A percentile compares a stretch with the other conserved stretches of the same genome.
Conservation (phyloP, 2,797 vertebrate species). For the Echeneis naucrates region DNA sequence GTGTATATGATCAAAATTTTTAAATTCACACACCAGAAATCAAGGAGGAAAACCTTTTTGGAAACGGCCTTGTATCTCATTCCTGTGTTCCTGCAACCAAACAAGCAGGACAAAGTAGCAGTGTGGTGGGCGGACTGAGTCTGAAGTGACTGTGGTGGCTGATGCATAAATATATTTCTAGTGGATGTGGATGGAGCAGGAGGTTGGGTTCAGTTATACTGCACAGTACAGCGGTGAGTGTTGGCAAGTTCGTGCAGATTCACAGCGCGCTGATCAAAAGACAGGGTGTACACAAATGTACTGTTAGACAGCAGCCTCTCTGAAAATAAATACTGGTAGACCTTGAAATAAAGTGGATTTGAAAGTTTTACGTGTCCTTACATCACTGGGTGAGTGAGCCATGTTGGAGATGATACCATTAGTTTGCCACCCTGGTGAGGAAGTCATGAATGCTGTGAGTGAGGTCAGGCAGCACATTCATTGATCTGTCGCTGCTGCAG, state of each 20-base stretch:
- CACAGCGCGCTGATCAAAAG: neutral
- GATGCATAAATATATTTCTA: constrained; percentile 34
- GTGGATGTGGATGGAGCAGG: constrained; percentile 21
- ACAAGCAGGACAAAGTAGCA: constrained; percentile 10
- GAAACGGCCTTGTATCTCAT: neutral
- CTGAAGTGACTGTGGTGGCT: constrained; percentile 10
- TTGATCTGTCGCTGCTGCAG: constrained; percentile 49
- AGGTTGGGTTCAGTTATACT: constrained; percentile 8
- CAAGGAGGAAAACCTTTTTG: neutral
- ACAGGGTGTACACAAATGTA: neutral
- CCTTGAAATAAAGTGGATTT: neutral
- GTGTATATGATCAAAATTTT: neutral
- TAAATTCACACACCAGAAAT: neutral
- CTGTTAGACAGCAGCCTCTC: too few species aligned
- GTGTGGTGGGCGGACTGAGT: constrained; percentile 39
- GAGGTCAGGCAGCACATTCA: constrained; percentile 55
- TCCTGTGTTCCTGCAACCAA: constrained; percentile 17
- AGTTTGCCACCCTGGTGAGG: constrained; percentile 14
- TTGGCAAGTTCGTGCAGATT: neutral
- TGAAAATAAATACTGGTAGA: neutral
- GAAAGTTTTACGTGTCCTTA: neutral
- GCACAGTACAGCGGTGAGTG: constrained; percentile 6
- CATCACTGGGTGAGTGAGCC: neutral
- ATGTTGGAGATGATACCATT: constrained; percentile 25
- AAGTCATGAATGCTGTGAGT: constrained; percentile 59